A percentile compares a stretch with the other conserved stretches of the same genome.
Evolutionary conservation across 2,888 invertebrate species (phyloP).

Genomic region (Pyralis farinalis): DNA sequence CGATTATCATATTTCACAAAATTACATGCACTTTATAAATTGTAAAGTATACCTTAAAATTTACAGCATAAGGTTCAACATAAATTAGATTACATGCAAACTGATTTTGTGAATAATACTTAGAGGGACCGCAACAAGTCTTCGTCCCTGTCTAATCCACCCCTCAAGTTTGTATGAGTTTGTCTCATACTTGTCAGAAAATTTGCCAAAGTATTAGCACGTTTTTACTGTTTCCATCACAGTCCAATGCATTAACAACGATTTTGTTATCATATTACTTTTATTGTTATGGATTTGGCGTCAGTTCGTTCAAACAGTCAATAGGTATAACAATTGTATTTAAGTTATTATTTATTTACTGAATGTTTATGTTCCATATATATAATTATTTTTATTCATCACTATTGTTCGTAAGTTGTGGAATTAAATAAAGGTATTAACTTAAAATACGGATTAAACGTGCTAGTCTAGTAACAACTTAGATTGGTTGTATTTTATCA

Average conservation of each 20-base stretch:
- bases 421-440: too few species aligned
- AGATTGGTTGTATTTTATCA: too few species aligned
- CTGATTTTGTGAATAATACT: conserved; percentile 39
- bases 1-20: conserved; percentile 75
- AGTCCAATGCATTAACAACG: not conserved
- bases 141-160: conserved; percentile 51
- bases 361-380: too few species aligned
- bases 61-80: conserved; percentile 7
- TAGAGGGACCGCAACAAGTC: conserved; percentile 58
- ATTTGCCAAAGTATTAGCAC: conserved; percentile 68
- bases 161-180: conserved; percentile 53
- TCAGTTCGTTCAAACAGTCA: not conserved
- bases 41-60: conserved; percentile 16
- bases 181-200: conserved; percentile 58
- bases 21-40: not conserved
- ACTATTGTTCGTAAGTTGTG: too few species aligned
- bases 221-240: conserved; percentile 26
- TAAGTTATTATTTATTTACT: too few species aligned
- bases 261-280: not conserved
- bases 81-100: conserved; percentile 15
- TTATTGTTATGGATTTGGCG: not conserved
- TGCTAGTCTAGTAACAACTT: too few species aligned
- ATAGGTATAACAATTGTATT: too few species aligned
- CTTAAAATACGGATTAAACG: too few species aligned
- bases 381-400: too few species aligned